Evolutionary conservation across 30 jellyfish, hydroid and myxozoan genomes (phyloP).

Genomic region (Aurelia sp.): DNA sequence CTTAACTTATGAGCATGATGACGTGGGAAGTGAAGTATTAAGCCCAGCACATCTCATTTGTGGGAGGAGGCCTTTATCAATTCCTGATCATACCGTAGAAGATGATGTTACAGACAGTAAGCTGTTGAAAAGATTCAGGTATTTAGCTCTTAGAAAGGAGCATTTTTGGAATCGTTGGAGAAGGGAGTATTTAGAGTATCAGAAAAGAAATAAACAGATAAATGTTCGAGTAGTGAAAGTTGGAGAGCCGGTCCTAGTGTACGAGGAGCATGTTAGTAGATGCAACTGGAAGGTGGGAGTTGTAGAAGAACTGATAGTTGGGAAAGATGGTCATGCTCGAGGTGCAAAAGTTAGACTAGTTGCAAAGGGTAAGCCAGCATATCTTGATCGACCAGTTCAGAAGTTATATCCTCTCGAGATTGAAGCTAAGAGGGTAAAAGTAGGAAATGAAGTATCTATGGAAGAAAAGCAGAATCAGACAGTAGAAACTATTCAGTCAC

Average conservation of each 20-base stretch:
- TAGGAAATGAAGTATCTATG: no score
- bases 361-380: no score
- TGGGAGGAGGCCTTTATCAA: slow-evolving; percentile 23
- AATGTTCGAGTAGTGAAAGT: neutral
- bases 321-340: no score
- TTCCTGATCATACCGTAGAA: neutral
- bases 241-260: slow-evolving; percentile 23
- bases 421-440: no score
- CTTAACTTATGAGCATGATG: slow-evolving; percentile 35
- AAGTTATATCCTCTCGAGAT: neutral
- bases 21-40: slow-evolving; percentile 8
- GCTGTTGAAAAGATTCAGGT: no score
- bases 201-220: neutral
- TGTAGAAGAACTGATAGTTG: no score
- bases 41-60: slow-evolving; percentile 50
- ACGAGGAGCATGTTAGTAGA: neutral
- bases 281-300: no score
- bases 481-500: no score
- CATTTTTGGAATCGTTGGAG: no score
- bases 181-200: neutral
- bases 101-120: slow-evolving; percentile 3
- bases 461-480: no score
- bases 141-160: no score
- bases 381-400: slow-evolving; percentile 1
- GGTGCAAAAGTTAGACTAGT: no score